A percentile compares a stretch with the other conserved stretches of the same genome.
phyloP scores from a whole-genome alignment of 1,140 invertebrate genomes.

The Drosophila tsacasi region DNA sequence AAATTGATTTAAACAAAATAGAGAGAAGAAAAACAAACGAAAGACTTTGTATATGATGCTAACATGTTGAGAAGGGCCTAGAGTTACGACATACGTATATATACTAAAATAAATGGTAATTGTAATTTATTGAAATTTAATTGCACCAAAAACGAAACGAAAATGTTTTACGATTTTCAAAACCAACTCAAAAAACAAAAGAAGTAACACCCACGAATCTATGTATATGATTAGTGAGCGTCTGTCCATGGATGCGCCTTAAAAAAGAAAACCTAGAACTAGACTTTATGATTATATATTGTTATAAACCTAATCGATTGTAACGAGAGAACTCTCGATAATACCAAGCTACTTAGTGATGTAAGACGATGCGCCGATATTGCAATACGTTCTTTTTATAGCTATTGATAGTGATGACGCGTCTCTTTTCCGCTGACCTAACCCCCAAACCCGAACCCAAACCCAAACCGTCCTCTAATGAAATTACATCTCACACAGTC shows the following conservation, averaged over 20 bases:
- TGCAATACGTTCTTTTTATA: conserved; percentile 73
- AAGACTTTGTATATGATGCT: conserved; percentile 83
- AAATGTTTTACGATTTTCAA: conserved; percentile 70
- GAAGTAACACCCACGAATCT: conserved; percentile 54
- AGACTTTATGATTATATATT: conserved; percentile 54
- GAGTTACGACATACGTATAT: conserved; percentile 58
- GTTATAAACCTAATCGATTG: conserved; percentile 48
- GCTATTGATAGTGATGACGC: conserved; percentile 45
- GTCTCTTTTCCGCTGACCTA: conserved; percentile 45
- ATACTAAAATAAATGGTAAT: conserved; percentile 55
- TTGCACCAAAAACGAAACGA: conserved; percentile 69
- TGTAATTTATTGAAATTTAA: conserved; percentile 82
- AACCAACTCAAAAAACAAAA: conserved; percentile 27
- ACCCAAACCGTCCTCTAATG: conserved; percentile 66
- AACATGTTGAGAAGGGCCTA: conserved; percentile 65
- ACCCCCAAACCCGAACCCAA: conserved; percentile 12
- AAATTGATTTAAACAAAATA: conserved; percentile 66
- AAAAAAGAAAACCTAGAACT: conserved; percentile 56
- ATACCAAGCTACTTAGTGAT: conserved; percentile 70
- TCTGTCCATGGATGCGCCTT: conserved; percentile 60
- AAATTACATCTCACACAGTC: conserved; percentile 65
- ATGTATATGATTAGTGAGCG: conserved; percentile 69
- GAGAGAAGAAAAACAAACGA: conserved; percentile 60
- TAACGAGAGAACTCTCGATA: conserved; percentile 49
- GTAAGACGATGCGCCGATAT: conserved; percentile 67